phyloP scores from a whole-genome alignment of 1,140 invertebrate genomes.

The Drosophila burlai region DNA sequence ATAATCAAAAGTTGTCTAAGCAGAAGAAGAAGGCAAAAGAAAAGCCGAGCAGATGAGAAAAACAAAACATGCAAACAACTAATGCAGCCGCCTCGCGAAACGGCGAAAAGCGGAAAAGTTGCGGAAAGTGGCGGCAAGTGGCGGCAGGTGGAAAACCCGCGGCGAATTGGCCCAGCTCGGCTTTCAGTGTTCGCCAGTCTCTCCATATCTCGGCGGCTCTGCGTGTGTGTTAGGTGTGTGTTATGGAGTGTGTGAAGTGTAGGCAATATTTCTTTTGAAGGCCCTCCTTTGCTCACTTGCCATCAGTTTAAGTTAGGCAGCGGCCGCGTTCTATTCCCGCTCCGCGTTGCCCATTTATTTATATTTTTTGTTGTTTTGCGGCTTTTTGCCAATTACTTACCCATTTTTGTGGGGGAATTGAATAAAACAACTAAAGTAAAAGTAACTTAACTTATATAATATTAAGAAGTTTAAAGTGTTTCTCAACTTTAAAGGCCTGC shows the following conservation, averaged over 20 bases:
- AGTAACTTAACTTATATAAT: slow-evolving; percentile 42
- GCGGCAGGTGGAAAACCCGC: slow-evolving; percentile 16
- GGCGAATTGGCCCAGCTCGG: slow-evolving; percentile 37
- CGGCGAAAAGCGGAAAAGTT: slow-evolving; percentile 41
- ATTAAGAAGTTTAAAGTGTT: slow-evolving; percentile 3
- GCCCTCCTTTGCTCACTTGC: slow-evolving; percentile 52
- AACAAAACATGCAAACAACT: slow-evolving; percentile 49
- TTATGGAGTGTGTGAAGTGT: slow-evolving; percentile 40
- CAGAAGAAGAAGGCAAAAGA: slow-evolving; percentile 42
- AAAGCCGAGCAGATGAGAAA: slow-evolving; percentile 37
- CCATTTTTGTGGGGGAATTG: slow-evolving; percentile 13
- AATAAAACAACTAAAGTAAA: slow-evolving; percentile 24
- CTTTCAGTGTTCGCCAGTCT: slow-evolving; percentile 26
- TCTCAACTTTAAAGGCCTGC: not conserved
- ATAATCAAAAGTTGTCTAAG: slow-evolving; percentile 56
- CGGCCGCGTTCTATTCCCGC: slow-evolving; percentile 40
- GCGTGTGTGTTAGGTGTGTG: slow-evolving; percentile 32
- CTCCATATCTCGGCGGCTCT: slow-evolving; percentile 32
- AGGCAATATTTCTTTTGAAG: slow-evolving; percentile 53
- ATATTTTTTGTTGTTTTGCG: slow-evolving; percentile 42
- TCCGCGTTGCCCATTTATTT: slow-evolving; percentile 24
- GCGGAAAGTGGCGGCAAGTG: slow-evolving; percentile 13
- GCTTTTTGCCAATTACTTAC: slow-evolving; percentile 34
- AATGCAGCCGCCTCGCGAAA: slow-evolving; percentile 40
- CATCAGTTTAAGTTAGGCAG: slow-evolving; percentile 53